Evolutionary conservation across 2,888 invertebrate genomes (phyloP), one percentile per base, ranked within the genome.

Genomic region (Hypselothyrea guttata): DNA sequence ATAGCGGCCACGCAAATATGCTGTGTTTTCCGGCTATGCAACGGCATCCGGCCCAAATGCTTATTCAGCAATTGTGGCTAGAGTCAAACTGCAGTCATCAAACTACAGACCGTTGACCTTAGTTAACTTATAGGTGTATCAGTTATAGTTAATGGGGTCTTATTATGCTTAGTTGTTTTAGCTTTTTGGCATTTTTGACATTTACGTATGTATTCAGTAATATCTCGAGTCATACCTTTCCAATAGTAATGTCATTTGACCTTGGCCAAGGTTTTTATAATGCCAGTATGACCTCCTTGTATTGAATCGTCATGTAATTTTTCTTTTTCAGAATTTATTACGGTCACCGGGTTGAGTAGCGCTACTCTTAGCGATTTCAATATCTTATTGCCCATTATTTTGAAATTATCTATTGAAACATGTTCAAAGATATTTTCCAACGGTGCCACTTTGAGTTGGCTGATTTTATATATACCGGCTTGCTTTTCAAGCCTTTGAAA

Each of bases 391-490:
- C 47, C 33, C 40, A 28, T 18, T 7, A 42, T 8, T 9, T 47
- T 47, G 4, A 55, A 33, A 34, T 7, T 35, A 35, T 52, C 44
- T 11, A n/a, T 48, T 37, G 48, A 45, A 53, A 45, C 7, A n/a
- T 4, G 4, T 31, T 42, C 35, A 44, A 37, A 42, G 55, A 48
- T 42, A n/a, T n/a, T n/a, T n/a, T n/a, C n/a, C n/a, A n/a, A 37
- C 37, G 18, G 37, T 37, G 37, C 37, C 37, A 16, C n/a, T n/a
- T n/a, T n/a, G n/a, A 16, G 37, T 16, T 37, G 37, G 16, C 37
- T 16, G 37, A 37, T 37, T 37, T 37, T 16, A 37, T 37, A 16
- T 37, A 37, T 16, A 37, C 37, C 18, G 37, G 31, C 31, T 33
- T 44, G 44, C 33, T 5, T 31, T 33, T 44, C 34, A 34, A 34